phyloP scores from a whole-genome alignment of 1,140 invertebrate species.

The Steinernema khuongi region DNA sequence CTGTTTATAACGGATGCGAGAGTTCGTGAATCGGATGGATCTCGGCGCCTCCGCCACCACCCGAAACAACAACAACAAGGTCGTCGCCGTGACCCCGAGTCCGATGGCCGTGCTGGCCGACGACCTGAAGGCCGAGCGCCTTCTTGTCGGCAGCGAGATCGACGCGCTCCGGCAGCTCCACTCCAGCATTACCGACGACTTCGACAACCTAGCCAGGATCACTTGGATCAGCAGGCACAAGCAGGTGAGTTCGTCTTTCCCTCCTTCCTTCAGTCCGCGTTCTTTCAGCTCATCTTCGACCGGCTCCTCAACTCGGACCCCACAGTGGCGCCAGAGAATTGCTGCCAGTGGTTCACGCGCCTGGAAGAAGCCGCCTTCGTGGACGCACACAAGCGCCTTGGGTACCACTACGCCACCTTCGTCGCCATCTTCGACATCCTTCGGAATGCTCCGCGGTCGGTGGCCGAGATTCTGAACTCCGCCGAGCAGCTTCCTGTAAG shows the following conservation, averaged over 20 bases:
- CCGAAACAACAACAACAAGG: neutral
- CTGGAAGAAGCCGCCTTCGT: neutral
- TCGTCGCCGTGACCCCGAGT: neutral
- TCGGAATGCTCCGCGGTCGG: slow-evolving; percentile 39
- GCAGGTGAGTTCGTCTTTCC: neutral
- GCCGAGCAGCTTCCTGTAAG: slow-evolving; percentile 60
- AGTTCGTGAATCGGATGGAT: slow-evolving; percentile 9
- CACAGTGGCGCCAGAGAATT: neutral
- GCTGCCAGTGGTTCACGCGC: neutral
- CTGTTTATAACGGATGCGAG: neutral
- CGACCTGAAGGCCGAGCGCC: neutral
- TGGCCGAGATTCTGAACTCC: slow-evolving; percentile 52
- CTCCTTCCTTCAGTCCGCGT: neutral
- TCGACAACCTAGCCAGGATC: neutral
- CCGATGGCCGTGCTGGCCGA: neutral
- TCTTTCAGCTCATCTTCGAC: neutral
- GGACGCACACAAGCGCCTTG: slow-evolving; percentile 73
- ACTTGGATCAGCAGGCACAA: neutral
- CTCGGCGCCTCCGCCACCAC: slow-evolving; percentile 2
- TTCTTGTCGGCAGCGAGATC: neutral
- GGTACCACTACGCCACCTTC: slow-evolving; percentile 63
- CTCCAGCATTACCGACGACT: neutral
- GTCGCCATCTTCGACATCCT: slow-evolving; percentile 36
- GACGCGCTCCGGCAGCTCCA: neutral
- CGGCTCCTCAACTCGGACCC: neutral